These are phyloP conservation scores for Sandelia bainsii DNA, from an alignment of 2,797 vertebrate genomes.

Conservation along the genomic window DNA sequence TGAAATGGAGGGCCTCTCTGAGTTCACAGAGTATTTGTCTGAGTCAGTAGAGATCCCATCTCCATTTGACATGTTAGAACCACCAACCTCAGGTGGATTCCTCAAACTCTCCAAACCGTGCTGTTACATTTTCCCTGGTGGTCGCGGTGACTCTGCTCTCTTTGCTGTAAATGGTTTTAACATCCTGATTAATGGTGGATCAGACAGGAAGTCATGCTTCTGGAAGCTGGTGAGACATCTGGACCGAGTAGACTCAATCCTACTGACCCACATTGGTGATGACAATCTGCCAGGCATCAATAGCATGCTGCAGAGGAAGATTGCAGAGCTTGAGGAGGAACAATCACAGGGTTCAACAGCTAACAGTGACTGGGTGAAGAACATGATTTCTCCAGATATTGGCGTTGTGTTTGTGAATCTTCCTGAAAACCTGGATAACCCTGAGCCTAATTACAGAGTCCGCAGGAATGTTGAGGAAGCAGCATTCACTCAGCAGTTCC, in stretches of 20 bases:
- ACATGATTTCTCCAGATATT: conserved; percentile 97
- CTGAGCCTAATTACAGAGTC: conserved; percentile 88
- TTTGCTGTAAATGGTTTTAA: conserved; percentile 99
- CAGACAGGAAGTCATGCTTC: conserved; percentile 96
- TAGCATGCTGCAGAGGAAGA: conserved; percentile 95
- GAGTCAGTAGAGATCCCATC: conserved; percentile 97
- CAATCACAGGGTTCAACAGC: conserved; percentile 96
- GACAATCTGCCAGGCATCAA: conserved; percentile 97
- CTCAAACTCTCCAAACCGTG: conserved; percentile 98
- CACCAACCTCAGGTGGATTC: conserved; percentile 96
- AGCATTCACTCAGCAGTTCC: conserved; percentile 90
- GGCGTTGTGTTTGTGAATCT: conserved; percentile 96
- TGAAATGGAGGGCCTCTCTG: conserved; percentile 98
- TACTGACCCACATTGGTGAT: conserved; percentile 95
- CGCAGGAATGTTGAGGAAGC: conserved; percentile 93
- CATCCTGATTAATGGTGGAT: conserved; percentile 98
- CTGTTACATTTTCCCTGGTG: conserved; percentile 98
- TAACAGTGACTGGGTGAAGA: conserved; percentile 98
- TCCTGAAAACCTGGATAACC: conserved; percentile 91
- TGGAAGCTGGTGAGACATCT: conserved; percentile 98
- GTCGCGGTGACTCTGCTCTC: conserved; percentile 93
- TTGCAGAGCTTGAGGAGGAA: conserved; percentile 94
- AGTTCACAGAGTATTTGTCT: conserved; percentile 97
- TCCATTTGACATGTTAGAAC: conserved; percentile 96
- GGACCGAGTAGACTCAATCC: conserved; percentile 96